Conservation (phyloP, 1,140 invertebrate species). For the Drosophila hydei region DNA sequence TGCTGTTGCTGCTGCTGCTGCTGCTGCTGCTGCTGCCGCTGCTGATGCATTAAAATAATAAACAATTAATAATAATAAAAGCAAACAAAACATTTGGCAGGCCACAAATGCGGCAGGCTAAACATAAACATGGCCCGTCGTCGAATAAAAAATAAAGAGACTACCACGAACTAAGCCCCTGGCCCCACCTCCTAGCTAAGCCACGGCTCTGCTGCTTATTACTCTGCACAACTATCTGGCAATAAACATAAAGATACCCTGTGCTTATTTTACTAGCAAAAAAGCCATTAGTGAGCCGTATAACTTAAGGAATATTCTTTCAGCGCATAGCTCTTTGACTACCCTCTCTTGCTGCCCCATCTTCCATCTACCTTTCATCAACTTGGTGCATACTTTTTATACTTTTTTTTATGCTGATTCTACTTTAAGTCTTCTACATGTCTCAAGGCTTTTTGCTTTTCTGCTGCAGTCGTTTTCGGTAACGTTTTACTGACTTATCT, state of each 20-base stretch:
- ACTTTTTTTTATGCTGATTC: too few relatives aligned
- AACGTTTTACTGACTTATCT: too few relatives aligned
- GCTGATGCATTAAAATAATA: constrained; percentile 59
- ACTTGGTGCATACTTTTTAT: too few relatives aligned
- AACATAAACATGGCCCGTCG: constrained; percentile 27
- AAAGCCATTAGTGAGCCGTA: background rate
- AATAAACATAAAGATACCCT: constrained; percentile 5
- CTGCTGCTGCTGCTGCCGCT: constrained; percentile 14
- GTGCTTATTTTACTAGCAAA: background rate
- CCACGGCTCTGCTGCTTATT: background rate
- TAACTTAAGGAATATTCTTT: background rate
- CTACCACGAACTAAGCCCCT: background rate
- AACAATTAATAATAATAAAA: constrained; percentile 63
- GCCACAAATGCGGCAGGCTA: constrained; percentile 36
- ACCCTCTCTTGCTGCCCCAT: background rate
- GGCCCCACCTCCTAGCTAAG: background rate
- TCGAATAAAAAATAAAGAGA: background rate
- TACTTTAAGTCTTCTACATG: too few relatives aligned
- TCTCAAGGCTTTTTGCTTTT: too few relatives aligned
- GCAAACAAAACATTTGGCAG: constrained; percentile 49
- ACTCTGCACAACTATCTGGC: background rate
- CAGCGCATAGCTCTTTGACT: background rate
- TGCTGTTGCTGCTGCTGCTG: constrained; percentile 16
- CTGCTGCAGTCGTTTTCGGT: too few relatives aligned
- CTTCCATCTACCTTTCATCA: too few relatives aligned